Conservation (phyloP, 1,140 invertebrate genomes). For the Diorhabda carinulata region DNA sequence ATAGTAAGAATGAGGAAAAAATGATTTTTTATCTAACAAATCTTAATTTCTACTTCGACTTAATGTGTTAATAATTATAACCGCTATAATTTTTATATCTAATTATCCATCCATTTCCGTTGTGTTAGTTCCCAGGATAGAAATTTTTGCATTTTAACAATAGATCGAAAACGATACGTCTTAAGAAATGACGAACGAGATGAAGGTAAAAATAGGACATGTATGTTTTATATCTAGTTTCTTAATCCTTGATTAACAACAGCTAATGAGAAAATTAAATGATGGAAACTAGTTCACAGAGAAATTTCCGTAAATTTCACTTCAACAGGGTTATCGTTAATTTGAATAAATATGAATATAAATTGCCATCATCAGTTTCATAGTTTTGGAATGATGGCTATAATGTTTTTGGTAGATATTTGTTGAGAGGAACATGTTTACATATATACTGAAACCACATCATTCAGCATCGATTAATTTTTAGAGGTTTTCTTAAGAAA, state of each 20-base stretch:
- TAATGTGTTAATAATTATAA: slow-evolving; percentile 18
- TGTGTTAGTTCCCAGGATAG: slow-evolving; percentile 15
- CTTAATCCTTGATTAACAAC: not conserved
- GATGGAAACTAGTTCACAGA: too few relatives aligned
- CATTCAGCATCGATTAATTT: too few relatives aligned
- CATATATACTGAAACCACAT: too few relatives aligned
- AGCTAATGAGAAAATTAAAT: too few relatives aligned
- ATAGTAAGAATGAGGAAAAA: not conserved
- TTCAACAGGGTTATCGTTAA: too few relatives aligned
- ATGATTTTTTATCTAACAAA: slow-evolving; percentile 5
- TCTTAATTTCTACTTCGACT: not conserved
- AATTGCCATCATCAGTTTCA: too few relatives aligned
- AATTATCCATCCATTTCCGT: slow-evolving; percentile 15
- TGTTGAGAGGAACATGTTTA: too few relatives aligned
- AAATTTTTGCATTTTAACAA: slow-evolving; percentile 16
- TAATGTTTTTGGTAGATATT: too few relatives aligned
- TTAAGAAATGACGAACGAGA: not conserved
- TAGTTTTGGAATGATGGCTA: too few relatives aligned
- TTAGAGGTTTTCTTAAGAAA: too few relatives aligned
- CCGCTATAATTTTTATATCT: slow-evolving; percentile 12
- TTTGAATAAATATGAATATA: too few relatives aligned
- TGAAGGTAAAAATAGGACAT: not conserved
- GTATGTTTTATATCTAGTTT: slow-evolving; percentile 4
- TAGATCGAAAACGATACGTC: not conserved
- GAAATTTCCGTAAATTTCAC: too few relatives aligned